A percentile compares a stretch with the other conserved stretches of the same genome.
These are phyloP conservation scores for Morelia viridis DNA, from an alignment of 2,797 vertebrate species.

Conservation along the genomic window DNA sequence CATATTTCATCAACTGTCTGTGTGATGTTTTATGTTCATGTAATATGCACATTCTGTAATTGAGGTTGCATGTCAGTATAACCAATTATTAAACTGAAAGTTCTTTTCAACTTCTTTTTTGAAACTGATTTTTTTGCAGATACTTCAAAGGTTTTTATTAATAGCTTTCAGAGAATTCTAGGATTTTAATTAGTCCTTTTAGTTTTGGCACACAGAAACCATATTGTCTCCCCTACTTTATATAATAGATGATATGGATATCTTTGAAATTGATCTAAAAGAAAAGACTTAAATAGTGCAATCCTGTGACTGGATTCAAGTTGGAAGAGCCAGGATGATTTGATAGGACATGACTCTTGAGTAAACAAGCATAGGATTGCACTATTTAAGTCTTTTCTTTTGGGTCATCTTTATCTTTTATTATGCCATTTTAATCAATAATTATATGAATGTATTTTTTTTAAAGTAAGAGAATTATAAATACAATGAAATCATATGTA, in stretches of 20 bases:
- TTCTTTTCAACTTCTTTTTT: constrained; percentile 14
- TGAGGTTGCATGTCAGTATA: constrained; percentile 3
- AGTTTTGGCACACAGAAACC: neutral
- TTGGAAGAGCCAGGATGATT: neutral
- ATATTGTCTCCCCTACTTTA: neutral
- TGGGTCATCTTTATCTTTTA: neutral
- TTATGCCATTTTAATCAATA: neutral
- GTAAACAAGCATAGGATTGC: neutral
- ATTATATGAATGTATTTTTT: neutral
- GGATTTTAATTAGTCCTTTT: constrained; percentile 1
- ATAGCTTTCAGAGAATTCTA: constrained; percentile 2
- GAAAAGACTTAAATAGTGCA: neutral
- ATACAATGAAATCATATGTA: neutral
- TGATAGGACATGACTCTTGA: neutral
- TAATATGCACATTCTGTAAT: constrained; percentile 15
- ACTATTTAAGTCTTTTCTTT: neutral
- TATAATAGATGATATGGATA: neutral
- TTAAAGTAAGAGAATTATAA: neutral
- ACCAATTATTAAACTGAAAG: constrained; percentile 18
- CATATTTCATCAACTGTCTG: constrained; percentile 1
- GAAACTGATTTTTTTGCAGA: neutral
- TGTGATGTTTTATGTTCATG: neutral
- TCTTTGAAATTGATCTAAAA: neutral
- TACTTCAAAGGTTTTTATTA: constrained; percentile 5
- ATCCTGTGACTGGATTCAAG: neutral